phyloP scores from a whole-genome alignment of 2,113 vertebrate genomes.

The Grammomys dolichurus region DNA sequence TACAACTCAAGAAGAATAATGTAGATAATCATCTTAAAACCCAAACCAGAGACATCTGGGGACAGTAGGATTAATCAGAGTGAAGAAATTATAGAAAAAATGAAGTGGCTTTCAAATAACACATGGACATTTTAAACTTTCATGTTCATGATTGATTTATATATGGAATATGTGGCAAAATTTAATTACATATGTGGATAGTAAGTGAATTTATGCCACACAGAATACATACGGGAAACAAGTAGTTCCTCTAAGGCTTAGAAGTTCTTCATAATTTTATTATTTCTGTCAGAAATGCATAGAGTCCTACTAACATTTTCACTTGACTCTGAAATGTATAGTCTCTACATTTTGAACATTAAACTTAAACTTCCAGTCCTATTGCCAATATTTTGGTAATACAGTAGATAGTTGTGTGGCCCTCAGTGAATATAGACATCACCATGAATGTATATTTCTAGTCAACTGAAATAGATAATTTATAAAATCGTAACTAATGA shows the following conservation, averaged over 20 bases:
- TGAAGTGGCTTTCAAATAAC: constrained; percentile 31
- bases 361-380: background rate
- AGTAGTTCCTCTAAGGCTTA: background rate
- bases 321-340: background rate
- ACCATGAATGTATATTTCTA: background rate
- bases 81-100: constrained; percentile 32
- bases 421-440: background rate
- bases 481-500: background rate
- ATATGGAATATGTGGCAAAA: background rate
- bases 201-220: background rate
- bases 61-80: background rate
- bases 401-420: background rate
- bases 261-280: background rate
- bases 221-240: background rate
- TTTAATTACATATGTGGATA: background rate
- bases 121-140: constrained; percentile 1
- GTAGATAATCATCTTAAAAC: constrained; percentile 4
- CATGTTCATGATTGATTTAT: background rate
- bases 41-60: background rate
- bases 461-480: background rate
- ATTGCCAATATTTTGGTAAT: constrained; percentile 39
- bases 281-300: constrained; percentile 2
- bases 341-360: background rate
- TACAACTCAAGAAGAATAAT: background rate
- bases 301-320: background rate